These are phyloP conservation scores for Macropis europaea DNA, from an alignment of 2,888 invertebrate species.

Conservation along the genomic window DNA sequence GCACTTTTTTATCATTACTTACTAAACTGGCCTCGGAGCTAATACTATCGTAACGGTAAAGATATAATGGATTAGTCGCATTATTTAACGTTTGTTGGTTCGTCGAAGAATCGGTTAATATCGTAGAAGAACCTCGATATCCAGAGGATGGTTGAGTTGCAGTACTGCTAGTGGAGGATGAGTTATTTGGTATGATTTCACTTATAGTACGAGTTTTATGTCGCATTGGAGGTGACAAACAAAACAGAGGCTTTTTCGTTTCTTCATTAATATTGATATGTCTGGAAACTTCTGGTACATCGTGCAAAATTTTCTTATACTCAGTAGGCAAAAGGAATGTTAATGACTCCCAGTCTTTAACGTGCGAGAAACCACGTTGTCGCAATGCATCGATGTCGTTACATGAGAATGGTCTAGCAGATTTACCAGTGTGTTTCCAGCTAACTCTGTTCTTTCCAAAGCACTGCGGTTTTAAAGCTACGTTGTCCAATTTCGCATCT, in stretches of 20 bases:
- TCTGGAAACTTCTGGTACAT: constrained; percentile 89
- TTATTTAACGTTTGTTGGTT: constrained; percentile 83
- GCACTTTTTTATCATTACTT: constrained; percentile 71
- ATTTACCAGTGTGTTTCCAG: constrained; percentile 75
- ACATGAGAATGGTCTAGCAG: constrained; percentile 87
- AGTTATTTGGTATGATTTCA: constrained; percentile 81
- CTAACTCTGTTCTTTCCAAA: constrained; percentile 79
- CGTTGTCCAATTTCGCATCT: constrained; percentile 82
- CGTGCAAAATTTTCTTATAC: constrained; percentile 88
- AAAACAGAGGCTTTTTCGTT: constrained; percentile 82
- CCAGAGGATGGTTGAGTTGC: constrained; percentile 92
- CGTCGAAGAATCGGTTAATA: constrained; percentile 89
- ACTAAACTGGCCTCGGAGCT: constrained; percentile 88
- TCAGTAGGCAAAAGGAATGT: constrained; percentile 93
- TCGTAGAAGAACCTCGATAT: constrained; percentile 92
- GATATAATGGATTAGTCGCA: constrained; percentile 85
- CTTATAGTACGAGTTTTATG: constrained; percentile 83
- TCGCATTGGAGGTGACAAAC: constrained; percentile 81
- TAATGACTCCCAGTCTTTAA: constrained; percentile 96
- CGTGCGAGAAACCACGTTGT: constrained; percentile 90
- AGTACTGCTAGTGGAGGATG: constrained; percentile 86
- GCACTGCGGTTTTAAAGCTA: constrained; percentile 88
- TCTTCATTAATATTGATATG: constrained; percentile 83
- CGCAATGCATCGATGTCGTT: constrained; percentile 91
- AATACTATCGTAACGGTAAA: constrained; percentile 90